phyloP scores from a whole-genome alignment of 1,140 invertebrate genomes.

The Lysiphlebus fabarum region DNA sequence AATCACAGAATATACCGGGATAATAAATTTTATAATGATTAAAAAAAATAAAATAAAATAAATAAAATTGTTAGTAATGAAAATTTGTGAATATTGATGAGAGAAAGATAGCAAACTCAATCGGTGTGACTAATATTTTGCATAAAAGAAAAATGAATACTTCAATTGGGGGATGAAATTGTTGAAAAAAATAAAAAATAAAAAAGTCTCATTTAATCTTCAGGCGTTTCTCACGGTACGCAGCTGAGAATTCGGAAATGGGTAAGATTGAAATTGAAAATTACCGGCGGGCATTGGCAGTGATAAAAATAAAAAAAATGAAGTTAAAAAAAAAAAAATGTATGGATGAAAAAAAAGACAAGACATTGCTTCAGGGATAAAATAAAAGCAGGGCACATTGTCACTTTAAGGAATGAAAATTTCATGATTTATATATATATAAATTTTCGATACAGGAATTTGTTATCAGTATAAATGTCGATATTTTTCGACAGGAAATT shows the following conservation, averaged over 20 bases:
- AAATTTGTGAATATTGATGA: neutral
- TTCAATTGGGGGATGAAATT: neutral
- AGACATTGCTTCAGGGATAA: neutral
- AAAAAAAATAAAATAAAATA: slow-evolving; percentile 9
- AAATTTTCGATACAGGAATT: slow-evolving; percentile 7
- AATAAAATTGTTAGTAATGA: neutral
- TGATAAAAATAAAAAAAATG: neutral
- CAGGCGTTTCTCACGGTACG: slow-evolving; percentile 18
- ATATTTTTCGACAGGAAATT: slow-evolving; percentile 20
- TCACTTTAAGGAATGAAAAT: slow-evolving; percentile 7
- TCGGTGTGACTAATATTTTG: neutral
- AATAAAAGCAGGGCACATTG: neutral
- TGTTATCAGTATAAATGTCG: slow-evolving; percentile 5
- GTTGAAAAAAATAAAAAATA: neutral
- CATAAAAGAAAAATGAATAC: neutral
- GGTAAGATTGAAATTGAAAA: slow-evolving; percentile 27
- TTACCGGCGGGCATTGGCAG: slow-evolving; percentile 21
- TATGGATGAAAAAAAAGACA: neutral
- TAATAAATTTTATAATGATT: no score
- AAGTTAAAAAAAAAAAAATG: no score
- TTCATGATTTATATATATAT: neutral
- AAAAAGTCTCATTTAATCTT: slow-evolving; percentile 12
- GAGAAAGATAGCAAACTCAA: no score
- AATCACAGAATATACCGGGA: no score
- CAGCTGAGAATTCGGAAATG: slow-evolving; percentile 28